A percentile compares a stretch with the other conserved stretches of the same genome.
Evolutionary conservation across 2,797 vertebrate species (phyloP).

Genomic region (Rachycentron canadum): DNA sequence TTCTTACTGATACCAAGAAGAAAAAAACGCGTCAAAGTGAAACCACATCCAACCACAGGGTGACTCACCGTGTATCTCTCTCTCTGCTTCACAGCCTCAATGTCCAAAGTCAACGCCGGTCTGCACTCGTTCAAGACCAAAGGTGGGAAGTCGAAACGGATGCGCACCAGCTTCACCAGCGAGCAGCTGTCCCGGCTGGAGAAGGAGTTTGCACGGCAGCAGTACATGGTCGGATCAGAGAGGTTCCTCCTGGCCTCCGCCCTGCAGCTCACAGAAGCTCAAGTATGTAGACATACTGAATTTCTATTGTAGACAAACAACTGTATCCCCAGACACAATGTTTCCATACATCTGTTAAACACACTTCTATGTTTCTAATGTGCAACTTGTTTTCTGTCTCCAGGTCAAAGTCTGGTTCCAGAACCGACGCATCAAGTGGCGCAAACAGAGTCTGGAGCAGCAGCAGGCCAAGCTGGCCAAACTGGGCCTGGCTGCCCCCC

Average conservation of each 20-base stretch:
- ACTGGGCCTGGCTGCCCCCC: constrained; percentile 80
- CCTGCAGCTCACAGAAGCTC: constrained; percentile 88
- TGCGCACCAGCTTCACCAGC: constrained; percentile 90
- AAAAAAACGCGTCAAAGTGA: accelerated
- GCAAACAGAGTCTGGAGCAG: constrained; percentile 91
- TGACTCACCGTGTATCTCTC: background rate
- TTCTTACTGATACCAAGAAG: accelerated
- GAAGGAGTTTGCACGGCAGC: constrained; percentile 89
- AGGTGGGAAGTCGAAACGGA: constrained; percentile 86
- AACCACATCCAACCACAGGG: accelerated
- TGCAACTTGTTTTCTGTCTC: background rate
- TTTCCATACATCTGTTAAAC: background rate
- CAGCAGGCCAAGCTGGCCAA: constrained; percentile 89
- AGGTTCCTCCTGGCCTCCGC: constrained; percentile 87
- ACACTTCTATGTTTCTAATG: background rate
- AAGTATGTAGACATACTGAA: constrained; percentile 70
- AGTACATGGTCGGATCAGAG: constrained; percentile 91
- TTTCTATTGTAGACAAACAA: background rate
- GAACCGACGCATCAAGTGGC: constrained; percentile 90
- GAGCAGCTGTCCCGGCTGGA: constrained; percentile 90
- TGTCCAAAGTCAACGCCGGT: constrained; percentile 74
- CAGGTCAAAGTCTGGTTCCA: constrained; percentile 93
- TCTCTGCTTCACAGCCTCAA: constrained; percentile 61
- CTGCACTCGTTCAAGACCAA: constrained; percentile 82
- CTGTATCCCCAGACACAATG: background rate